Evolutionary conservation across 1,140 invertebrate species (phyloP).

Genomic region (Venturia canescens): DNA sequence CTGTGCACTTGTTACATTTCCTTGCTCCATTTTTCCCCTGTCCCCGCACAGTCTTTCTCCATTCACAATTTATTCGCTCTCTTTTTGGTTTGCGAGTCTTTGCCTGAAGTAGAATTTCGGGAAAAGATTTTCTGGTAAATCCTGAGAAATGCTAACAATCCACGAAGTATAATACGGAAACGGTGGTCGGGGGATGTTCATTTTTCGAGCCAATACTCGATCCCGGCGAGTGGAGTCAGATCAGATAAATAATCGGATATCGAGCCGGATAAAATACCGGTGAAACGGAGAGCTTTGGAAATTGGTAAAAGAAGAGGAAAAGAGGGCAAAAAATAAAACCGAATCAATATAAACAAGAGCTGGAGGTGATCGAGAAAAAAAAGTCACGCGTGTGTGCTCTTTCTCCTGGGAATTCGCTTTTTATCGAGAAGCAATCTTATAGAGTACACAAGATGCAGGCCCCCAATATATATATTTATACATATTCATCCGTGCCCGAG

Average conservation of each 20-base stretch:
- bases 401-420: constrained; percentile 8
- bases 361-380: neutral
- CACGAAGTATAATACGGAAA: too few species aligned
- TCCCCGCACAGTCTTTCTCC: too few species aligned
- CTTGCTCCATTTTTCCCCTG: too few species aligned
- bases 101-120: too few species aligned
- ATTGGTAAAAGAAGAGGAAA: neutral
- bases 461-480: neutral
- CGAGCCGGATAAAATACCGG: neutral
- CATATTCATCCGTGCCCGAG: too few species aligned
- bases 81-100: too few species aligned
- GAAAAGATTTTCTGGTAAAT: too few species aligned
- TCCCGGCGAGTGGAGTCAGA: neutral
- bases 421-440: constrained; percentile 29
- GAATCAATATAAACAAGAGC: neutral
- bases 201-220: neutral
- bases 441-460: constrained; percentile 38
- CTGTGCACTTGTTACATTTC: too few species aligned
- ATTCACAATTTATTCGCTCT: too few species aligned
- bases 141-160: too few species aligned
- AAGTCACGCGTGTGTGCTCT: neutral
- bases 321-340: neutral
- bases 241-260: neutral
- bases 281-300: neutral
- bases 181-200: neutral